A percentile compares a stretch with the other conserved stretches of the same genome.
Evolutionary conservation across 2,113 vertebrate genomes (phyloP).

Genomic region (Chroicocephalus ridibundus): DNA sequence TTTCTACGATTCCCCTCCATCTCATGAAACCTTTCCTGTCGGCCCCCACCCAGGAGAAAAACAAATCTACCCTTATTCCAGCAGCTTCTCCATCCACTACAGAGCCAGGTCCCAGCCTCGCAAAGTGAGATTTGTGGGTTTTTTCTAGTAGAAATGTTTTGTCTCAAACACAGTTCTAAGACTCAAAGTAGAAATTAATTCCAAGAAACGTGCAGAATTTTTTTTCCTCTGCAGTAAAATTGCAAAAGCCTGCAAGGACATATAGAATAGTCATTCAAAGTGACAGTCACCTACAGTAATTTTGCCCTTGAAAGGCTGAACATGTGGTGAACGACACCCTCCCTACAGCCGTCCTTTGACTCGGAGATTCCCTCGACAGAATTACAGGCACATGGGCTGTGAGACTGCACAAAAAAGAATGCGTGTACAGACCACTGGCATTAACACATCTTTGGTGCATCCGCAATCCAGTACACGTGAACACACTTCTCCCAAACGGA

Average conservation of each 20-base stretch:
- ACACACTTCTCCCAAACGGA: background rate
- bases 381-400: background rate
- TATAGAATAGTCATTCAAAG: background rate
- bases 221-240: background rate
- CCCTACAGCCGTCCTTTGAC: background rate
- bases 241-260: background rate
- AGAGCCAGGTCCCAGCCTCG: background rate
- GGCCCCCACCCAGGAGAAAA: background rate
- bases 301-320: background rate
- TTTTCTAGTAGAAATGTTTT: background rate
- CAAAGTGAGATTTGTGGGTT: background rate
- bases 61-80: background rate
- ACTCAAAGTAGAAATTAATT: background rate
- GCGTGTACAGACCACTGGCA: background rate
- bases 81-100: background rate
- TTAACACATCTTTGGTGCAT: background rate
- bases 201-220: background rate
- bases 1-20: background rate
- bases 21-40: background rate
- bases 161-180: background rate
- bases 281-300: background rate
- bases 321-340: background rate
- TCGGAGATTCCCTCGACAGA: background rate
- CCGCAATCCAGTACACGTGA: background rate
- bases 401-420: background rate